Evolutionary conservation across 2,113 vertebrate species (phyloP), one percentile per base, ranked within the genome.

Genomic region (Lycaon pictus): DNA sequence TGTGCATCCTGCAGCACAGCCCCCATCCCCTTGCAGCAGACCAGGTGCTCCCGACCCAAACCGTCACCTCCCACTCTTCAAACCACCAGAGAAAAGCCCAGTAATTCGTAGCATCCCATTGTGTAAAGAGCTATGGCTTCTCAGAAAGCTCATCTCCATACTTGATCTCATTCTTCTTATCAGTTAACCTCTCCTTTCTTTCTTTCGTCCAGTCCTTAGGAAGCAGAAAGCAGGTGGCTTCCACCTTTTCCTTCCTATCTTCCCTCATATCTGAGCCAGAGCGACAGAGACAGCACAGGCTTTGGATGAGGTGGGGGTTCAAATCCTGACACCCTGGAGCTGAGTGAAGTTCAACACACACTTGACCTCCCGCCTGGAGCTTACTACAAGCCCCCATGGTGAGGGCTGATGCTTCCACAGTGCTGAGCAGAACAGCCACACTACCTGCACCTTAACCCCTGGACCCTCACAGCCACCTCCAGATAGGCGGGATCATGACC

Each of bases 391-490:
- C 1, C 7, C 6, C 2, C 0, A 22, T 32, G 7, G 1, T 29
- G 1, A 4, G 25, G 3, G 65, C 22, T 17, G n/a, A 43, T 0
- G 0, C 5, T 10, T 0, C 1, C 3, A 2, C 0, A 0, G 35
- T 0, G 43, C n/a, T 1, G 4, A 5, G 29, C 16, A 3, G 27
- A 27, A 29, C 19, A 0, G 0, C 37, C 25, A 0, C 0, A 11
- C 7, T 9, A 9, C 35, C 5, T 11, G 53, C 0, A 0, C 0
- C 0, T 5, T 4, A 29, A 16, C 19, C 43, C 19, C 6, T 12
- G 1, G 13, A 2, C 0, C 10, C 2, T 37, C 35, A 5, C 7
- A 4, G 37, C 22, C 62, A 2, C 53, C 2, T 0, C 2, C 20
- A 48, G 4, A 9, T 5, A 7, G n/a, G 3, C 25, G 43, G 2